phyloP scores from a whole-genome alignment of 2,888 invertebrate genomes.

The Philaethria dido region DNA sequence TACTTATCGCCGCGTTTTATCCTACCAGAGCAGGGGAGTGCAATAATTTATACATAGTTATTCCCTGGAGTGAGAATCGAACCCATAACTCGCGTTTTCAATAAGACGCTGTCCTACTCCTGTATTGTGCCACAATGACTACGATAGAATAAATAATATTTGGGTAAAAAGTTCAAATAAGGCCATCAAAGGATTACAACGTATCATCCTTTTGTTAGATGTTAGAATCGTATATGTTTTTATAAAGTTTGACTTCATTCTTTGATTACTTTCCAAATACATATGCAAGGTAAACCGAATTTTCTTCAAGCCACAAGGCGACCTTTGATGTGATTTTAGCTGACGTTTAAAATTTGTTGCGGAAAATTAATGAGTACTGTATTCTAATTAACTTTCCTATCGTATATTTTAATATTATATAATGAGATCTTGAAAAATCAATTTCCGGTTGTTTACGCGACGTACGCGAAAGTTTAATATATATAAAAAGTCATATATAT shows the following conservation, averaged over 20 bases:
- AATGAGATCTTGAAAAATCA: background rate
- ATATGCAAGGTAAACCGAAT: background rate
- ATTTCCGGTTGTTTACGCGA: background rate
- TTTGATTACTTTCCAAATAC: background rate
- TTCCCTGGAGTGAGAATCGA: too few species aligned
- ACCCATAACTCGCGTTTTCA: too few species aligned
- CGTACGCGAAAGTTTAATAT: background rate
- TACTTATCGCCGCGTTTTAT: too few species aligned
- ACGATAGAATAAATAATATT: too few species aligned
- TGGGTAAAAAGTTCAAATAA: background rate
- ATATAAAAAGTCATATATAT: background rate
- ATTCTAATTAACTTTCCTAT: background rate
- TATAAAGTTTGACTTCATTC: background rate
- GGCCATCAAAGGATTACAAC: background rate
- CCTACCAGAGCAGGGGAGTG: too few species aligned
- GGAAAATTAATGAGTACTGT: too few species aligned
- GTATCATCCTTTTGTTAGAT: background rate
- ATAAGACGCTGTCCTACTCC: too few species aligned
- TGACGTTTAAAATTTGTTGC: background rate
- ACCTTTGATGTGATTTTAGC: background rate
- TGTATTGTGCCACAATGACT: too few species aligned
- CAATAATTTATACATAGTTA: too few species aligned
- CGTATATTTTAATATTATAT: background rate
- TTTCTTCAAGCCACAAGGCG: background rate
- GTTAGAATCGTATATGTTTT: background rate